Evolutionary conservation across 2,113 vertebrate species (phyloP).

Genomic region (Centropristis striata): DNA sequence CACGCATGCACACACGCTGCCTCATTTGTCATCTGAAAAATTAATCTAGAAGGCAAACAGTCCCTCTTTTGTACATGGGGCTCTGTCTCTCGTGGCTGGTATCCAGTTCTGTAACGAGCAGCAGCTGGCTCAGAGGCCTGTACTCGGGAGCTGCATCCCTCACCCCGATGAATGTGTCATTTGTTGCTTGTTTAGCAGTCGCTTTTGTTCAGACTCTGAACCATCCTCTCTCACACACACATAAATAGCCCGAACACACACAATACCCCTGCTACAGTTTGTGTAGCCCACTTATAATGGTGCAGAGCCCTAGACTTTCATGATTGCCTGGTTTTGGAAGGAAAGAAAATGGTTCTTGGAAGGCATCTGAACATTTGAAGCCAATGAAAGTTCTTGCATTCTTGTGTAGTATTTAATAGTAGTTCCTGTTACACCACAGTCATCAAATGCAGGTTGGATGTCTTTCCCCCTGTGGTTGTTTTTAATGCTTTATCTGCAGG

Average conservation of each 20-base stretch:
- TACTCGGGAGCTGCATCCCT: slow-evolving; percentile 75
- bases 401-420: slow-evolving; percentile 47
- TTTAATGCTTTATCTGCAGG: slow-evolving; percentile 49
- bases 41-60: slow-evolving; percentile 80
- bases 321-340: slow-evolving; percentile 34
- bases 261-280: slow-evolving; percentile 27
- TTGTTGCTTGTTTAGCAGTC: slow-evolving; percentile 79
- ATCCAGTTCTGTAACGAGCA: slow-evolving; percentile 80
- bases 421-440: slow-evolving; percentile 59
- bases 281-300: slow-evolving; percentile 26
- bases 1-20: slow-evolving; percentile 10
- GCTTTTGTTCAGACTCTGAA: slow-evolving; percentile 66
- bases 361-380: slow-evolving; percentile 29
- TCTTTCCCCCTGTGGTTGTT: slow-evolving; percentile 41
- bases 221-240: slow-evolving; percentile 20
- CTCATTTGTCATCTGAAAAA: slow-evolving; percentile 79
- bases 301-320: slow-evolving; percentile 37
- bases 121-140: slow-evolving; percentile 80
- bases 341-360: slow-evolving; percentile 51
- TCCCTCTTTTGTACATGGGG: slow-evolving; percentile 68
- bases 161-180: slow-evolving; percentile 77
- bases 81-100: slow-evolving; percentile 68
- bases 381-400: slow-evolving; percentile 54
- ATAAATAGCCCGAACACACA: slow-evolving; percentile 26
- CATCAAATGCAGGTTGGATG: slow-evolving; percentile 41